Evolutionary conservation across 2,113 vertebrate species (phyloP), one percentile per base, ranked within the genome.

Genomic region (Ifrita kowaldi): DNA sequence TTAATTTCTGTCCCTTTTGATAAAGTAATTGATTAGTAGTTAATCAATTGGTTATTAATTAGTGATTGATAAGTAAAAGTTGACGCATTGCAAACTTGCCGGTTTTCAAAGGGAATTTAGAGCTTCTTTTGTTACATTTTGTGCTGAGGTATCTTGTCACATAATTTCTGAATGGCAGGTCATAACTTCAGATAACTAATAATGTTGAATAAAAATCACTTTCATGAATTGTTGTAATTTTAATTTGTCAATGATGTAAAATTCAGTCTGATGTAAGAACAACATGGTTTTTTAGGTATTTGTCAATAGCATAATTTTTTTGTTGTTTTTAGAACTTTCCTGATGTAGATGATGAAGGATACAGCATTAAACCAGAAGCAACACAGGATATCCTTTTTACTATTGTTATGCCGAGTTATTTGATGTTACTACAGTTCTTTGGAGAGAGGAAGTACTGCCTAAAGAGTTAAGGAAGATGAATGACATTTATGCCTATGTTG

Each of bases 291-390:
- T 88, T 59, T 21, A 35, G 6, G 42, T 56, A 88, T 71, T 93
- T 96, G 50, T 84, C 33, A 68, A 82, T 89, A 57, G 4, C 79
- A 26, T 94, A 62, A 60, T 67, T 84, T 80, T 64, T 87, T 83
- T 63, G 49, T 83, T 94, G 18, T 67, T 95, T 96, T 75, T 81
- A 99, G 99, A 99, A 99, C 87, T 98, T 98, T 96, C 99, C 99
- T 87, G 98, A 98, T 95, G 99, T 99, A 30, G 99, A 99, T 95
- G 99, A 99, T 60, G 99, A 99, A 97, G 99, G 99, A 32, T 99
- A 98, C 97, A 99, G 99, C 94, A 99, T 99, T 98, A 98, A 99
- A 95, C 99, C 99, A 76, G 98, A 99, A 98, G 93, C 95, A 90
- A 98, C 98, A 94, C 99, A 99, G 95, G 99, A 99, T 96, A 99